A percentile compares a stretch with the other conserved stretches of the same genome.
These are phyloP conservation scores for Polymixis flavicincta DNA, from an alignment of 2,888 invertebrate species.

Conservation along the genomic window DNA sequence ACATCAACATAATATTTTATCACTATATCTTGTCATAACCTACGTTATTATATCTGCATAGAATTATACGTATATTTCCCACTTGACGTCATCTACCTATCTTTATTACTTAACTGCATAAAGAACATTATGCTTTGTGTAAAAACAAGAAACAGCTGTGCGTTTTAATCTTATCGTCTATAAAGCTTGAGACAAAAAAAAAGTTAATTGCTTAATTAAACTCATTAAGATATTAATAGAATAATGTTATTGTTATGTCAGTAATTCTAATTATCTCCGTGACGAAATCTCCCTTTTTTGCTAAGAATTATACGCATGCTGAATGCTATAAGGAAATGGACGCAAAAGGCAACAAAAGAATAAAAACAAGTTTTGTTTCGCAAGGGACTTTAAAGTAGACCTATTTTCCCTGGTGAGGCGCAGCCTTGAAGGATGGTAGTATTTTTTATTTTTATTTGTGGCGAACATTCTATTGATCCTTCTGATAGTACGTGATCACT, in stretches of 20 bases:
- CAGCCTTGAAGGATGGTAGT: not conserved
- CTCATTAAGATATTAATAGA: conserved; percentile 1
- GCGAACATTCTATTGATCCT: not conserved
- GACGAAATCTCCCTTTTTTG: not conserved
- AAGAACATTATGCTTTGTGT: conserved; percentile 9
- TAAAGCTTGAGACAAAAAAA: conserved; percentile 6
- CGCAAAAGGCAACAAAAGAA: not conserved
- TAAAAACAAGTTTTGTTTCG: no score
- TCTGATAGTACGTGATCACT: no score
- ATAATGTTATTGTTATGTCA: conserved; percentile 24
- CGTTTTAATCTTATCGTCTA: conserved; percentile 11
- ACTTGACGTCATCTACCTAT: conserved; percentile 22
- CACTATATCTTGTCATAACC: no score
- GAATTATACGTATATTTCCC: conserved; percentile 3
- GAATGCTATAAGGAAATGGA: not conserved
- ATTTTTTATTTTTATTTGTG: not conserved
- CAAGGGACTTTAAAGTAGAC: no score
- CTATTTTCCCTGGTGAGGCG: no score
- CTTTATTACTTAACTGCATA: conserved; percentile 11
- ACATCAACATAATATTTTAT: not conserved
- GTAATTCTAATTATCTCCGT: not conserved
- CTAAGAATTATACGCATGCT: not conserved
- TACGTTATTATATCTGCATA: conserved; percentile 2
- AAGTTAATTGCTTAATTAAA: conserved; percentile 32
- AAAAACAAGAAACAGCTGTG: conserved; percentile 35